Percentiles rank a stretch among this genome's conserved stretches.
These are phyloP conservation scores for Chirona hameri DNA, from an alignment of 2,888 invertebrate species.

Conservation along the genomic window DNA sequence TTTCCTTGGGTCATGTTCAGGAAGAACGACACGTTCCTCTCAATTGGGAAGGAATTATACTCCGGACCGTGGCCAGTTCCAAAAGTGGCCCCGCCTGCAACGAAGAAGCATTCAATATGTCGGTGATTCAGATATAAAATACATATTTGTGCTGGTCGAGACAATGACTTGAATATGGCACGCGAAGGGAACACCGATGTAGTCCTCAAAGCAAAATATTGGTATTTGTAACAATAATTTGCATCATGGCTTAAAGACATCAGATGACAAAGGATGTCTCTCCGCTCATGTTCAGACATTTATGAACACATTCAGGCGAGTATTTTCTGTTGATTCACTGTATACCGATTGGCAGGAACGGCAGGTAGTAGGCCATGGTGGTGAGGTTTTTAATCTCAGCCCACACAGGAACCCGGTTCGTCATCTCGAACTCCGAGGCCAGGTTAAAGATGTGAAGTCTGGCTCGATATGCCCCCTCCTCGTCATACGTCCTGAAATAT, in stretches of 20 bases:
- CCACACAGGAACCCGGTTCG: neutral
- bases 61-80: neutral
- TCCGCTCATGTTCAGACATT: too few species aligned
- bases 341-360: neutral
- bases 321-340: too few species aligned
- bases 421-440: constrained; percentile 27
- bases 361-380: neutral
- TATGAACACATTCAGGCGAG: too few species aligned
- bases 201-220: too few species aligned
- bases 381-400: constrained; percentile 12
- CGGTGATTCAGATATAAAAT: too few species aligned
- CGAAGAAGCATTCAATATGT: too few species aligned
- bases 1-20: constrained; percentile 26
- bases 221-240: too few species aligned
- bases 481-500: neutral
- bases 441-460: neutral
- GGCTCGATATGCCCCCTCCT: neutral
- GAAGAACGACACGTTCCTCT: constrained; percentile 30
- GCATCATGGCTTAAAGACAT: too few species aligned
- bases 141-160: too few species aligned
- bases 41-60: constrained; percentile 28
- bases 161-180: too few species aligned
- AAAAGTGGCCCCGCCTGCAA: neutral
- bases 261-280: too few species aligned
- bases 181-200: too few species aligned